Conservation (phyloP, 2,888 invertebrate genomes). For the Lottia scabra region DNA sequence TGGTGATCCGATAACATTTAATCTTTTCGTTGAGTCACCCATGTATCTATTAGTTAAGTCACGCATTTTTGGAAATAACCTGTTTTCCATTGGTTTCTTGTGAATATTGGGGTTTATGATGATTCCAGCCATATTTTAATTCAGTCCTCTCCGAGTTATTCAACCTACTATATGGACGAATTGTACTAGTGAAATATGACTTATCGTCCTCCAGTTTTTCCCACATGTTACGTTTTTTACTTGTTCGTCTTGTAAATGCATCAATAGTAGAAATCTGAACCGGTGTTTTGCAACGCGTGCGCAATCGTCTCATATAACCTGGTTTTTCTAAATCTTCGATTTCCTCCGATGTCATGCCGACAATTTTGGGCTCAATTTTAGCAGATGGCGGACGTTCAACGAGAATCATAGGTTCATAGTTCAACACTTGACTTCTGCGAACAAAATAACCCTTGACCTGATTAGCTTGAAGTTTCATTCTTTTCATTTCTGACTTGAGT, state of each 20-base stretch:
- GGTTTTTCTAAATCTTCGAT: constrained; percentile 37
- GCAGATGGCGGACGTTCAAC: constrained; percentile 50
- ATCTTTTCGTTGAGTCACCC: no score
- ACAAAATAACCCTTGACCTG: constrained; percentile 33
- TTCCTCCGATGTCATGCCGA: constrained; percentile 8
- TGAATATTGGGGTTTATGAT: constrained; percentile 44
- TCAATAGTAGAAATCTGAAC: constrained; percentile 58
- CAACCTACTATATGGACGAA: constrained; percentile 44
- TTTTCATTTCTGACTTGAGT: constrained; percentile 41
- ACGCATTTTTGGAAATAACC: no score
- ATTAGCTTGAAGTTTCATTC: constrained; percentile 39
- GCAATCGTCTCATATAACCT: constrained; percentile 52
- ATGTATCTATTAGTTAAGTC: no score
- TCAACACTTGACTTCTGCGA: constrained; percentile 42
- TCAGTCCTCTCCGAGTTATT: constrained; percentile 43
- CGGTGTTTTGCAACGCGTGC: constrained; percentile 46
- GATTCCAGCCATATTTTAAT: constrained; percentile 48
- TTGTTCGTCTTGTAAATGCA: constrained; percentile 37
- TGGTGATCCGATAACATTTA: no score
- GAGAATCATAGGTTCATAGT: constrained; percentile 57
- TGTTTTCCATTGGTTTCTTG: no score
- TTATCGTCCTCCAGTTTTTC: constrained; percentile 49
- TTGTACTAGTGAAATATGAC: constrained; percentile 47
- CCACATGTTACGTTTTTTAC: constrained; percentile 59
- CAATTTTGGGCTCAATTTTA: constrained; percentile 20